Evolutionary conservation across 2,888 invertebrate genomes (phyloP).

Genomic region (Matsumyia berberina): DNA sequence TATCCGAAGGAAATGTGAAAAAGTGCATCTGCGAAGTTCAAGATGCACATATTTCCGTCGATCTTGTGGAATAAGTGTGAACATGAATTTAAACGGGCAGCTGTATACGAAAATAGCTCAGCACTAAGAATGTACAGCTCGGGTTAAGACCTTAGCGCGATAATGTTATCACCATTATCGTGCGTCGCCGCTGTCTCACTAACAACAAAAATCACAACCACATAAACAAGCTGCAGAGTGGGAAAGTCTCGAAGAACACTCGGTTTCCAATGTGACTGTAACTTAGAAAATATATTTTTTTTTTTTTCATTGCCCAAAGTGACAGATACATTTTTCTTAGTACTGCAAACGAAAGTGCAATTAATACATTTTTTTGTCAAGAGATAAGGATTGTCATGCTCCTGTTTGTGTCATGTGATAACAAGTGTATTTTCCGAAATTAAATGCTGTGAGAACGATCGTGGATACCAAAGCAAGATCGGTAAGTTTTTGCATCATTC

Average conservation of each 20-base stretch:
- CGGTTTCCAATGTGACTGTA: slow-evolving; percentile 8
- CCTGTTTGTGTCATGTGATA: slow-evolving; percentile 8
- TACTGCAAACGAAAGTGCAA: slow-evolving; percentile 20
- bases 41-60: slow-evolving; percentile 16
- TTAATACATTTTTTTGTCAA: slow-evolving; percentile 5
- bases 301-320: slow-evolving; percentile 6
- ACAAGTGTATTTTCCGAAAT: neutral
- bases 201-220: slow-evolving; percentile 16
- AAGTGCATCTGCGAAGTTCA: slow-evolving; percentile 41
- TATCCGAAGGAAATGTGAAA: slow-evolving; percentile 8
- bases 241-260: slow-evolving; percentile 11
- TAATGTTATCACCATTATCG: slow-evolving; percentile 68
- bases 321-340: slow-evolving; percentile 12
- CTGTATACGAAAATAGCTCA: slow-evolving; percentile 62
- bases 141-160: slow-evolving; percentile 73
- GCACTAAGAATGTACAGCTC: slow-evolving; percentile 53
- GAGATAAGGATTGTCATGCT: slow-evolving; percentile 12
- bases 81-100: slow-evolving; percentile 50
- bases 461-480: slow-evolving; percentile 34
- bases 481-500: slow-evolving; percentile 23
- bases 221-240: slow-evolving; percentile 6
- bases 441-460: neutral
- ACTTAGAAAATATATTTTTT: slow-evolving; percentile 2
- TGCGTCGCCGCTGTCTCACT: slow-evolving; percentile 46
- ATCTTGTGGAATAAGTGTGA: slow-evolving; percentile 28